Percentiles rank a stretch among this genome's conserved stretches.
These are phyloP conservation scores for Ceyx melanurus DNA, from an alignment of 2,113 vertebrate species.

Conservation along the genomic window DNA sequence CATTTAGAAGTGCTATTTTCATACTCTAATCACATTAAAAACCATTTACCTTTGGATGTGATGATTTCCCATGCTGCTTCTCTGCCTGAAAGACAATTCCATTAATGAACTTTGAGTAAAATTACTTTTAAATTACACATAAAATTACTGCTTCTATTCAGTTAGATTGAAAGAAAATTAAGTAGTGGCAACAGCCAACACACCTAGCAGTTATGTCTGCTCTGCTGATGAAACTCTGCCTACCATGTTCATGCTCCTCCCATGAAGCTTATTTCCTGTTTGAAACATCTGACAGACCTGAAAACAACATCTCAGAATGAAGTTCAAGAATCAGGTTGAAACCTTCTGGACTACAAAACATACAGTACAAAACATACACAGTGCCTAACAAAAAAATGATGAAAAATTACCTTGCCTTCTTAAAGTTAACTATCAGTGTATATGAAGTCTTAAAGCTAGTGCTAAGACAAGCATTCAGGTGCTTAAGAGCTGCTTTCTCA, in stretches of 20 bases:
- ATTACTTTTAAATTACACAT: neutral
- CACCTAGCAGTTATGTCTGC: neutral
- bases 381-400: neutral
- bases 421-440: neutral
- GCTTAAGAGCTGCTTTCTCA: neutral
- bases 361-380: neutral
- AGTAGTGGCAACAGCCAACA: neutral
- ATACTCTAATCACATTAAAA: neutral
- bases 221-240: neutral
- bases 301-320: neutral
- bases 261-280: neutral
- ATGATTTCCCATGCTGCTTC: slow-evolving; percentile 40
- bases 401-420: neutral
- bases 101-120: slow-evolving; percentile 30
- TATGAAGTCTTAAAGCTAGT: neutral
- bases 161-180: neutral
- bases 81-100: slow-evolving; percentile 64
- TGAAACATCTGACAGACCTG: neutral
- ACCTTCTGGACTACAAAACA: neutral
- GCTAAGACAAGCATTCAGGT: neutral
- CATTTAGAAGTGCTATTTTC: neutral
- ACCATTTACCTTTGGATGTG: slow-evolving; percentile 51
- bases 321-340: fast-evolving
- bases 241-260: neutral
- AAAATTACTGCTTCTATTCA: neutral